These are phyloP conservation scores for Ichneumon xanthorius DNA, from an alignment of 2,888 invertebrate species.

Conservation along the genomic window DNA sequence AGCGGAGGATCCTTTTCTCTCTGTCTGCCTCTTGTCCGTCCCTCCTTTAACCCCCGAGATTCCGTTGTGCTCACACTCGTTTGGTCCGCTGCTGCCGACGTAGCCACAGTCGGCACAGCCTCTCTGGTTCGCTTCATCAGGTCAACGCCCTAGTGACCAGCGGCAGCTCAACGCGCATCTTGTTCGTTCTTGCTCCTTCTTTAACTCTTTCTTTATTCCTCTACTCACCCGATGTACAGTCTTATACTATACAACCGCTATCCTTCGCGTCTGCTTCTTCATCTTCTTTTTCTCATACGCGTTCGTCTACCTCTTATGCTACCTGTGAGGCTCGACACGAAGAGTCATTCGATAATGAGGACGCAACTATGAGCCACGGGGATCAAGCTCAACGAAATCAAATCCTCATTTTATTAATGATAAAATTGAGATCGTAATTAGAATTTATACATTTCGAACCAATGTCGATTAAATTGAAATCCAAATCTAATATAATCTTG, in stretches of 20 bases:
- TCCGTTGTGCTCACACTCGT: constrained; percentile 78
- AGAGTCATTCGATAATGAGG: constrained; percentile 44
- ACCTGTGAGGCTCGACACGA: constrained; percentile 7
- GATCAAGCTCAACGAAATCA: neutral
- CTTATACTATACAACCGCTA: constrained; percentile 40
- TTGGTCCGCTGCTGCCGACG: constrained; percentile 77
- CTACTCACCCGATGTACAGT: constrained; percentile 38
- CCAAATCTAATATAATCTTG: neutral
- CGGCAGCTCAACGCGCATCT: constrained; percentile 75
- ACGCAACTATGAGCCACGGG: neutral
- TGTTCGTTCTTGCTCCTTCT: constrained; percentile 73
- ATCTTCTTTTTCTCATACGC: constrained; percentile 40
- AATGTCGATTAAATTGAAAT: constrained; percentile 21
- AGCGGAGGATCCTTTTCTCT: constrained; percentile 36
- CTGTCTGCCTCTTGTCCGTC: constrained; percentile 45
- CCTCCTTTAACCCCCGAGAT: constrained; percentile 70
- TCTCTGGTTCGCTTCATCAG: constrained; percentile 75
- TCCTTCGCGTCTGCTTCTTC: constrained; percentile 19
- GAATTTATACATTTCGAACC: neutral
- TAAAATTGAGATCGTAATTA: neutral
- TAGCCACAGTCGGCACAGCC: constrained; percentile 58
- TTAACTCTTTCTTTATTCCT: constrained; percentile 52
- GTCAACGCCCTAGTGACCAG: constrained; percentile 84
- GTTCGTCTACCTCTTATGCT: constrained; percentile 37
- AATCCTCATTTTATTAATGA: neutral